Evolutionary conservation across 2,797 vertebrate species (phyloP).

Genomic region (Enteromius fasciolatus): DNA sequence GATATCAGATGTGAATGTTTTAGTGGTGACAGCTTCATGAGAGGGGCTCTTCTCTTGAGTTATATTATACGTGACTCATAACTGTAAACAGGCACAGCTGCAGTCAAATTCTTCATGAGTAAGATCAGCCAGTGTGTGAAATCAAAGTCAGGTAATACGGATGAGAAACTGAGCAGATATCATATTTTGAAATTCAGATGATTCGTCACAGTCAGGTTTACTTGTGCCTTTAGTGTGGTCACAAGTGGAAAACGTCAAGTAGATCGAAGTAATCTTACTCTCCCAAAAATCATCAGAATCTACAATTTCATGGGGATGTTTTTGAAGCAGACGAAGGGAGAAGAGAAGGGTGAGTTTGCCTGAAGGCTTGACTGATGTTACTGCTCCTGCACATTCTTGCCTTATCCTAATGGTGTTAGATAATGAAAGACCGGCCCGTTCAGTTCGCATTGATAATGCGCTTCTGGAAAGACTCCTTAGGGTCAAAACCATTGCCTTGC

Average conservation of each 20-base stretch:
- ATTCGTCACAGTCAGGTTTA: not conserved
- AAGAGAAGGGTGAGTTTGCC: conserved; percentile 37
- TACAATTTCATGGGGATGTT: not conserved
- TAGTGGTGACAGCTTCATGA: conserved; percentile 43
- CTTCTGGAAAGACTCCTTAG: conserved; percentile 66
- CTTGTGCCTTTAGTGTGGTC: not conserved
- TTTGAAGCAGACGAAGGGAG: not conserved
- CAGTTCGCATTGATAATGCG: conserved; percentile 65
- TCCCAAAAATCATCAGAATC: not conserved
- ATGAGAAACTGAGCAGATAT: conserved; percentile 46
- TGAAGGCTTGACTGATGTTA: conserved; percentile 59
- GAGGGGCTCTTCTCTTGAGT: conserved; percentile 41
- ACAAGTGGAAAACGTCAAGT: not conserved
- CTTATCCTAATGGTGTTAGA: conserved; percentile 74
- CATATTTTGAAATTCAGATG: not conserved
- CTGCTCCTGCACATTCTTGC: conserved; percentile 74
- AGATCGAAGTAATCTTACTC: not conserved
- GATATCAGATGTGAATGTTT: conserved; percentile 51
- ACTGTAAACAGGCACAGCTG: conserved; percentile 47
- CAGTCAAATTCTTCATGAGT: conserved; percentile 48
- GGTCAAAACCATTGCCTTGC: conserved; percentile 52
- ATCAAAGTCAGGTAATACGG: conserved; percentile 50
- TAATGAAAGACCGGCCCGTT: conserved; percentile 60
- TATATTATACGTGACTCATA: conserved; percentile 57
- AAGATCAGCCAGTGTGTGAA: conserved; percentile 34